phyloP scores from a whole-genome alignment of 2,797 vertebrate genomes.

The Gouania willdenowi region DNA sequence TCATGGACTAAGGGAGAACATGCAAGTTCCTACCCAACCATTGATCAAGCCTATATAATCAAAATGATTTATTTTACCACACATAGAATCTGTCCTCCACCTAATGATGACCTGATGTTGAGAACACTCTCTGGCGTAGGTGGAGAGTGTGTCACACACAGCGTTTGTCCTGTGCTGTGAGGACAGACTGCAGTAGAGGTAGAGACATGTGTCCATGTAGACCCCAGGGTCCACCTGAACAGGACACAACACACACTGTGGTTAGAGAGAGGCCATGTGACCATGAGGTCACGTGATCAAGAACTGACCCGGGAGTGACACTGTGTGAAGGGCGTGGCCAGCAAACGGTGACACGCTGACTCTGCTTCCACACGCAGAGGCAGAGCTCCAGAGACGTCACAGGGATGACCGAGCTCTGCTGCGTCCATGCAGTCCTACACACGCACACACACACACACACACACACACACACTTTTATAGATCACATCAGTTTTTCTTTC shows the following conservation, averaged over 20 bases:
- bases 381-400: constrained; percentile 44
- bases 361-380: constrained; percentile 54
- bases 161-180: constrained; percentile 23
- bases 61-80: constrained; percentile 78
- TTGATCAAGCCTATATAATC: too few species aligned
- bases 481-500: too few species aligned
- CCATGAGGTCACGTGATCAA: too few species aligned
- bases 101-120: constrained; percentile 60
- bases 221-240: constrained; percentile 79
- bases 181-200: constrained; percentile 69
- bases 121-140: constrained; percentile 83
- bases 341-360: constrained; percentile 70
- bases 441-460: too few species aligned
- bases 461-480: neutral
- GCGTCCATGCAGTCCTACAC: constrained; percentile 76
- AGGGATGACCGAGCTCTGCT: constrained; percentile 72
- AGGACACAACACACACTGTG: neutral
- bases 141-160: constrained; percentile 82
- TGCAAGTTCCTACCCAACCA: too few species aligned
- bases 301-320: constrained; percentile 81
- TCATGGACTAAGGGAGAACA: too few species aligned
- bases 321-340: constrained; percentile 75
- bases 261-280: neutral
- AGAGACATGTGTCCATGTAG: constrained; percentile 82
- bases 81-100: constrained; percentile 80